These are phyloP conservation scores for Hystrix brachyura DNA, from an alignment of 2,113 vertebrate genomes.

Conservation along the genomic window DNA sequence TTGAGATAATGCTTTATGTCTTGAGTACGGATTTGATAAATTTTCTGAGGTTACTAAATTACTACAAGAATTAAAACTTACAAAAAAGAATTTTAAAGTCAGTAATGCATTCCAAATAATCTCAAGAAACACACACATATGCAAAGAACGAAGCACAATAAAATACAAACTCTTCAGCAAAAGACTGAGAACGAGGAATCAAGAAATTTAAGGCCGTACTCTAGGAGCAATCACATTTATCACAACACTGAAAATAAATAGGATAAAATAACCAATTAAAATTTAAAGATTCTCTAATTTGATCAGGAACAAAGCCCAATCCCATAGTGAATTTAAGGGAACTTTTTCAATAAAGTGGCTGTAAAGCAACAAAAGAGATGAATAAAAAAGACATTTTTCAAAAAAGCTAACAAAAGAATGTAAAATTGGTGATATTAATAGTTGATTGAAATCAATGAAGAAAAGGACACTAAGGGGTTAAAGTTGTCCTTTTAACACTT, in stretches of 20 bases:
- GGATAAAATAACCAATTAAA: neutral
- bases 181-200: neutral
- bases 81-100: neutral
- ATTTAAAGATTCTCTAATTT: constrained; percentile 1
- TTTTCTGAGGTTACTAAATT: neutral
- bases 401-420: neutral
- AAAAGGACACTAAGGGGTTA: neutral
- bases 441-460: neutral
- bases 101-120: neutral
- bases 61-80: neutral
- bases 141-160: neutral
- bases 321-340: neutral
- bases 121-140: neutral
- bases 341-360: neutral
- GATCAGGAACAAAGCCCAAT: neutral
- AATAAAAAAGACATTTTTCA: neutral
- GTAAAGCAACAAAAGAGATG: neutral
- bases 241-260: neutral
- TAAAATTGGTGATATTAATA: neutral
- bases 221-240: neutral
- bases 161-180: neutral
- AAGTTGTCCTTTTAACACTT: neutral
- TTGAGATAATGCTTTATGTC: neutral
- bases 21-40: neutral
- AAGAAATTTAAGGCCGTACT: neutral